These are phyloP conservation scores for Cyprinus carpio DNA, from an alignment of 2,113 vertebrate genomes.

Conservation along the genomic window DNA sequence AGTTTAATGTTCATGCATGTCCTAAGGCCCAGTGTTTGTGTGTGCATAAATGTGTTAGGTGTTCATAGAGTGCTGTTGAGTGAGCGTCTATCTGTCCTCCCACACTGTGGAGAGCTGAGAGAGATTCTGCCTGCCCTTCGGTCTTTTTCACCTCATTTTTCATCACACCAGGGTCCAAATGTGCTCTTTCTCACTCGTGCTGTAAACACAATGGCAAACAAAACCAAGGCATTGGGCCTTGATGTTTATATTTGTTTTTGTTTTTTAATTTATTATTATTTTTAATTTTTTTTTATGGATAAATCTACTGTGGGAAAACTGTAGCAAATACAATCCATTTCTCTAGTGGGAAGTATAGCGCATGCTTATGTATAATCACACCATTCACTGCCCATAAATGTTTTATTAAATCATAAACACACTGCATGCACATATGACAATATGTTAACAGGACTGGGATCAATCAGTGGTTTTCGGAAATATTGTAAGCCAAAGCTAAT, in stretches of 20 bases:
- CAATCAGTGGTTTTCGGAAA: background rate
- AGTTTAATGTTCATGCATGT: conserved; percentile 13
- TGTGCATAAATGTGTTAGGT: background rate
- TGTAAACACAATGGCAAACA: background rate
- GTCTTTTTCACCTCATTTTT: conserved; percentile 29
- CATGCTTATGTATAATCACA: background rate
- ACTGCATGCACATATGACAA: background rate
- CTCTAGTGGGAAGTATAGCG: conserved; percentile 28
- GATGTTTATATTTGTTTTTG: background rate
- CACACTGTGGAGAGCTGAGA: background rate
- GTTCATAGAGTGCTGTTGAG: conserved; percentile 15
- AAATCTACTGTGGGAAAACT: background rate
- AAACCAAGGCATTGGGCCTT: background rate
- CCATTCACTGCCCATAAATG: background rate
- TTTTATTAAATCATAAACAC: conserved; percentile 13
- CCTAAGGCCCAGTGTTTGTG: conserved; percentile 11
- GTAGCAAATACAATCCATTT: background rate
- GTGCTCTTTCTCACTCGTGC: background rate
- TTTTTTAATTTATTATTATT: no score
- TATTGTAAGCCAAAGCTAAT: background rate
- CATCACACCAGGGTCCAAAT: background rate
- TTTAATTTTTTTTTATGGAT: background rate
- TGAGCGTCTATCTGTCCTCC: conserved; percentile 17
- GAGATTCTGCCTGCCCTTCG: conserved; percentile 5
- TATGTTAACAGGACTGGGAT: background rate